Percentiles rank a stretch among this genome's conserved stretches.
These are phyloP conservation scores for Dermatemys mawii DNA, from an alignment of 2,113 vertebrate genomes.

Conservation along the genomic window DNA sequence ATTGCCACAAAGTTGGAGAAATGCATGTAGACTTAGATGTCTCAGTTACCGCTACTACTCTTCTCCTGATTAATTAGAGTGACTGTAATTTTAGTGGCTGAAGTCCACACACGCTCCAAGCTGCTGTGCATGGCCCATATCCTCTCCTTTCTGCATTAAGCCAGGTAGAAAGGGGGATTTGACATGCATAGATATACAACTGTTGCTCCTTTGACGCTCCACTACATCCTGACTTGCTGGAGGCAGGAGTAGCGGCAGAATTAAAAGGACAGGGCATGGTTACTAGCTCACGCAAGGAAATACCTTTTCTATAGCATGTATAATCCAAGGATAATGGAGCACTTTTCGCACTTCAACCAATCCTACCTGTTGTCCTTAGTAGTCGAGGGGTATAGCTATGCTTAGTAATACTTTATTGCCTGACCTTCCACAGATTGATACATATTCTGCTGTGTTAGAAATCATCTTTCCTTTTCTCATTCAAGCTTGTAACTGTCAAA, in stretches of 20 bases:
- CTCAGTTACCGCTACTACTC: neutral
- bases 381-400: neutral
- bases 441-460: neutral
- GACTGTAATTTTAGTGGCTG: neutral
- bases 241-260: accelerated
- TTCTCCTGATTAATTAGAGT: neutral
- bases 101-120: neutral
- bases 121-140: accelerated
- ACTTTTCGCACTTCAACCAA: neutral
- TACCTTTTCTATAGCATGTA: neutral
- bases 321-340: neutral
- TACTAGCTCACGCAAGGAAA: neutral
- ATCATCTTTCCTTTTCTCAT: slow-evolving; percentile 31
- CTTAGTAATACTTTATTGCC: neutral
- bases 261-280: neutral
- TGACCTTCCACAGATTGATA: neutral
- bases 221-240: neutral
- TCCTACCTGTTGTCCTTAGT: neutral
- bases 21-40: neutral
- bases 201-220: neutral
- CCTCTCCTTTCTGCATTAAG: neutral
- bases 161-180: neutral
- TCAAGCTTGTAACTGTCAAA: slow-evolving; percentile 78
- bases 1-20: neutral
- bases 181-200: accelerated